These are phyloP conservation scores for Diabrotica virgifera DNA, from an alignment of 1,140 invertebrate genomes.

Conservation along the genomic window DNA sequence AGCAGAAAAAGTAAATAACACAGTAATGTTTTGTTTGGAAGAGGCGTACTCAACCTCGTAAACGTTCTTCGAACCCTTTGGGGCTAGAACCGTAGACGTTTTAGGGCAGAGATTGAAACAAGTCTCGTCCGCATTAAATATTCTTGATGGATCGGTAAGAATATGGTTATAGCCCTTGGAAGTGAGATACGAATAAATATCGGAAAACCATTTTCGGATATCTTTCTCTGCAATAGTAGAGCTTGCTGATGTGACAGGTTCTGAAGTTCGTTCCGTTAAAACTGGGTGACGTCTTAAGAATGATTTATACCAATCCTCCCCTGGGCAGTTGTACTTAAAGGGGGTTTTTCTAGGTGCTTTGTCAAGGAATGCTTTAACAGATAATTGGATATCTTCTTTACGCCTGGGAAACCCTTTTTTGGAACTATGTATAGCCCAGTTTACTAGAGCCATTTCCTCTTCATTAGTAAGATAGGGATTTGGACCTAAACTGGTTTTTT, in stretches of 20 bases:
- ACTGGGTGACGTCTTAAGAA: conserved; percentile 38
- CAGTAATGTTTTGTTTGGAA: too few species aligned
- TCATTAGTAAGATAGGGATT: conserved; percentile 23
- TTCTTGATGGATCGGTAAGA: conserved; percentile 33
- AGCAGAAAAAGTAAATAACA: too few species aligned
- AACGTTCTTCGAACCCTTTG: too few species aligned
- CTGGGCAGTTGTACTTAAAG: conserved; percentile 38
- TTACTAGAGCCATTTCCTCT: conserved; percentile 27
- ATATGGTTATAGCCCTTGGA: conserved; percentile 33
- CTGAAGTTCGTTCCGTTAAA: conserved; percentile 26
- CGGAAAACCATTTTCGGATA: conserved; percentile 45
- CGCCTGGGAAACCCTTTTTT: conserved; percentile 20
- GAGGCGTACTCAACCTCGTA: too few species aligned
- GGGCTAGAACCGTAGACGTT: too few species aligned
- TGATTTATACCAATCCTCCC: conserved; percentile 40
- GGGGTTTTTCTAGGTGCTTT: conserved; percentile 31
- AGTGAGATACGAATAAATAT: too few species aligned
- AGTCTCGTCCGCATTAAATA: too few species aligned
- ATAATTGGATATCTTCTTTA: conserved; percentile 26
- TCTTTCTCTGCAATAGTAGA: conserved; percentile 39
- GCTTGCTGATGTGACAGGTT: too few species aligned
- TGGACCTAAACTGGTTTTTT: conserved; percentile 16
- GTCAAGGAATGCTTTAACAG: conserved; percentile 28
- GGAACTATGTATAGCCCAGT: conserved; percentile 32
- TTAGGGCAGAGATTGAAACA: too few species aligned